Base-by-base conservation (phyloP, 2,113 vertebrate species). In the Chlamydotis undulata region DNA sequence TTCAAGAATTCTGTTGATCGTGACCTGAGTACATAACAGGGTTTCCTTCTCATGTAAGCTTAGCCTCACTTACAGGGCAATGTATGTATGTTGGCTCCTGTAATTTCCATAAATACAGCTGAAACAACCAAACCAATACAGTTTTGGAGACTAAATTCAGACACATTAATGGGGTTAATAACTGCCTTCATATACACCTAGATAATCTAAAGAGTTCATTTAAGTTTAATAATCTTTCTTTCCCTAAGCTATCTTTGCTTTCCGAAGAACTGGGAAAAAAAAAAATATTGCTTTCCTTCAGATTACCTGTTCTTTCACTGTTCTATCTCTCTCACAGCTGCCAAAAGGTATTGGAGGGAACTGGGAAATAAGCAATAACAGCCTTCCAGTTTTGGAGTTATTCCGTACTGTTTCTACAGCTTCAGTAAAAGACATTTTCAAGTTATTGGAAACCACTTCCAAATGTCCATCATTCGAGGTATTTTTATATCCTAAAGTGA, bases 401-500 rank as follows among this genome's bases (percentile, higher is more conserved):
- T 8, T 92, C 31, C 69, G 41, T 24, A 50, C 11, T 91, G 19
- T 60, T 83, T 81, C 52, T 47, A 39, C 3, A 14, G 28, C 43
- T 90, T 63, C 64, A 60, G 65, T 52, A 94, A 90, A 95, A n/a
- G 6, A 31, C 7, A 84, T 61, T 93, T 93, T 94, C 41, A 65
- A 89, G 49, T 83, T 77, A 81, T 24, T 75, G 60, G 56, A 86
- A 92, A 87, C 23, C 37, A 81, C 57, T 68, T 69, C 49, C 50
- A 91, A 31, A 43, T 77, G 41, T 55, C 71, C 76, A 88, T 59
- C 19, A 35, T 65, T 75, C 47, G 59, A 37, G 64, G 19, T 18
- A 83, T 87, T 94, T 94, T 90, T 67, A 63, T 45, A 96, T 59
- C 64, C 25, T 31, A 12, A 68, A 93, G 83, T 29, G 92, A 81